These are phyloP conservation scores for Scaptomyza parva DNA, from an alignment of 2,888 invertebrate species.

Conservation along the genomic window DNA sequence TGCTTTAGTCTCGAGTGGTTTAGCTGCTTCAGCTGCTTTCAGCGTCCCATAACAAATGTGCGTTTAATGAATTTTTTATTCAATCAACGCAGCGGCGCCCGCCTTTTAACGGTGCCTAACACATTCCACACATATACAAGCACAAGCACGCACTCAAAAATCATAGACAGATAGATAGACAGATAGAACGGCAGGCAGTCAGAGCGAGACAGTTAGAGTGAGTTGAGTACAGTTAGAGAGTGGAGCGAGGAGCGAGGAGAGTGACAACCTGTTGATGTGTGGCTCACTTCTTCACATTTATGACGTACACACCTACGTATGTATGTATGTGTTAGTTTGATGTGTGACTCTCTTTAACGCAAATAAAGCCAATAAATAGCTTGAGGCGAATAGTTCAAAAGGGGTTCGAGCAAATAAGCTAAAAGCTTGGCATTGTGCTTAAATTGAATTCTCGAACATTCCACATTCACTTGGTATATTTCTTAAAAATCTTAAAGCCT, in stretches of 20 bases:
- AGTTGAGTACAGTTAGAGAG: neutral
- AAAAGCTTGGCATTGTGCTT: neutral
- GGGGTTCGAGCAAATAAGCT: neutral
- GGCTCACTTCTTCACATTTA: neutral
- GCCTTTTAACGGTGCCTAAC: constrained; percentile 38
- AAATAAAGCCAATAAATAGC: neutral
- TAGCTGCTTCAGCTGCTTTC: constrained; percentile 26
- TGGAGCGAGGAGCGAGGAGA: neutral
- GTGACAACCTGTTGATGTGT: constrained; percentile 48
- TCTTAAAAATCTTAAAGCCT: too few species aligned
- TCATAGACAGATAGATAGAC: neutral
- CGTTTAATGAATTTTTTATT: constrained; percentile 78
- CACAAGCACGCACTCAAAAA: neutral
- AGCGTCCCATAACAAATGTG: constrained; percentile 58
- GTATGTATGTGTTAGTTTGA: constrained; percentile 6
- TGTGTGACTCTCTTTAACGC: constrained; percentile 1
- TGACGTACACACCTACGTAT: neutral
- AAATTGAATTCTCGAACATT: neutral
- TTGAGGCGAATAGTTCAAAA: neutral
- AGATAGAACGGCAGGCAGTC: too few species aligned
- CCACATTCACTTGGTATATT: too few species aligned
- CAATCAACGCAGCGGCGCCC: constrained; percentile 61
- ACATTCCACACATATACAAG: neutral
- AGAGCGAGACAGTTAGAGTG: neutral
- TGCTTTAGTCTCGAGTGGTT: constrained; percentile 19